Base-by-base conservation (phyloP, 2,888 invertebrate species). In the Rhamphomyia laevipes region DNA sequence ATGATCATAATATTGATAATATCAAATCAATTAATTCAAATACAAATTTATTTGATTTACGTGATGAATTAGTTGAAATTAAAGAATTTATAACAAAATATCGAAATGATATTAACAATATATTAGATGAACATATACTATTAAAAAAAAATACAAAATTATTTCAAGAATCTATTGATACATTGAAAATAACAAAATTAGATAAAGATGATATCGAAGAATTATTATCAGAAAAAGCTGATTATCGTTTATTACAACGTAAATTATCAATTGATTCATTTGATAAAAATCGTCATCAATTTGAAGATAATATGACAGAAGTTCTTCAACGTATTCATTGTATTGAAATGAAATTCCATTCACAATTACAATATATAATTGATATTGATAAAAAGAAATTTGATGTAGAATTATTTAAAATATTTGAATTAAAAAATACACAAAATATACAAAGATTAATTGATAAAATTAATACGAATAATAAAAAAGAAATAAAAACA, bases 251-350 rank as follows among this genome's bases (percentile, higher is more conserved):
- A 61, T 68, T 86, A 50, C 80, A 84, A 48, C 74, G 80, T 38
- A 86, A 86, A 61, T 85, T 86, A 9, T 85, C 85, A 0, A 75
- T 80, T 53, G 82, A 83, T 52, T 79, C 82, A 60, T 81, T 86
- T 62, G 81, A 84, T 57, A 74, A 77, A 45, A 80, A 63, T 43
- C 61, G 63, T 48, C 59, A 59, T 4, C 58, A 62, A 1, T 45
- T 65, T 45, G 67, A 67, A 30, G 61, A 62, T n/a, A 59, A 61
- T 41, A 60, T 67, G 50, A 56, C 59, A 18, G 66, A 67, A 16
- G 52, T 65, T 40, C 55, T 59, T 0, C 52, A 55, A 4, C 59
- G 62, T 18, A 55, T 67, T n/a, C 57, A 56, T 2, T 43, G 55
- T 7, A 27, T 27, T 9, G 23, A 27, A 27, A 7, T 27, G 9